phyloP scores from a whole-genome alignment of 2,797 vertebrate species.

The Pseudochirops cupreus region DNA sequence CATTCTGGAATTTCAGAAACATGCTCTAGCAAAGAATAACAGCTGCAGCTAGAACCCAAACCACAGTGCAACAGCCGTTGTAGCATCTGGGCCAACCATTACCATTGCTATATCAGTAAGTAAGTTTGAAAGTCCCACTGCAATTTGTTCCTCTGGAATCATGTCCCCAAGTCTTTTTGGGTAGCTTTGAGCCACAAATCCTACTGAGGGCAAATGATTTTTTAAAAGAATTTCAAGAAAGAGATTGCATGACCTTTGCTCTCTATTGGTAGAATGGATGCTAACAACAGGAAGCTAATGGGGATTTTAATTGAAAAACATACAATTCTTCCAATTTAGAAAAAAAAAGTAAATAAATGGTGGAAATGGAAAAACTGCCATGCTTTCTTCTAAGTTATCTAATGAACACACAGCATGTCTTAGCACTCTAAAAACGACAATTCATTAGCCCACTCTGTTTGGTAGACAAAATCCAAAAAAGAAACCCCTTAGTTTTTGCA shows the following conservation, averaged over 20 bases:
- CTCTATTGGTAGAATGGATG: slow-evolving; percentile 34
- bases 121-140: slow-evolving; percentile 53
- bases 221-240: slow-evolving; percentile 53
- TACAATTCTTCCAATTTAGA: slow-evolving; percentile 53
- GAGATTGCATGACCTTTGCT: slow-evolving; percentile 69
- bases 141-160: slow-evolving; percentile 54
- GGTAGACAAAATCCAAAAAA: slow-evolving; percentile 80
- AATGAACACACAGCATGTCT: slow-evolving; percentile 75
- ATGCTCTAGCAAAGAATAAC: slow-evolving; percentile 60
- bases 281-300: slow-evolving; percentile 75
- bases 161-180: not conserved
- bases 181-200: slow-evolving; percentile 30
- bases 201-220: slow-evolving; percentile 35
- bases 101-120: slow-evolving; percentile 59
- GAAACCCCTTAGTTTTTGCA: slow-evolving; percentile 72
- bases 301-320: slow-evolving; percentile 76
- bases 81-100: slow-evolving; percentile 70
- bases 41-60: slow-evolving; percentile 63
- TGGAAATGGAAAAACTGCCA: slow-evolving; percentile 31
- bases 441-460: slow-evolving; percentile 81
- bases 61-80: slow-evolving; percentile 66
- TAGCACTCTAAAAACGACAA: slow-evolving; percentile 70
- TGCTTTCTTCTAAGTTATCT: slow-evolving; percentile 60
- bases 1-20: slow-evolving; percentile 74
- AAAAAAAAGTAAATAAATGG: not conserved